Percentiles rank a stretch among this genome's conserved stretches.
These are phyloP conservation scores for Caenorhabditis imperialis DNA, from an alignment of 2,888 invertebrate species.

Conservation along the genomic window DNA sequence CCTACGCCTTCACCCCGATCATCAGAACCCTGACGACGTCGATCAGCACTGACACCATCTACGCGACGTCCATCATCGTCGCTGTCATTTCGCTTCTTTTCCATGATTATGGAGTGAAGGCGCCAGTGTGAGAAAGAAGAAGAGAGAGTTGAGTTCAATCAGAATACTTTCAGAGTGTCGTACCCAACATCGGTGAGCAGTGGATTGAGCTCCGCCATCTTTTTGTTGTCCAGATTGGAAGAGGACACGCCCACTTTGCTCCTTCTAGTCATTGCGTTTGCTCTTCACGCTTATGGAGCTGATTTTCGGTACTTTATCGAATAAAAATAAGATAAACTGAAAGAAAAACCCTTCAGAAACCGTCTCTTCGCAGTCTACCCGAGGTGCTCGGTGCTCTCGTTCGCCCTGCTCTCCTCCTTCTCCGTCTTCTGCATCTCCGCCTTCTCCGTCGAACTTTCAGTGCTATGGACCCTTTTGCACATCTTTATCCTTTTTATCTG, in stretches of 20 bases:
- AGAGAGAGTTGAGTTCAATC: neutral
- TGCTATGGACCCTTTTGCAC: conserved; percentile 50
- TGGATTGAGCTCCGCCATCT: conserved; percentile 94
- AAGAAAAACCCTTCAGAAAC: no score
- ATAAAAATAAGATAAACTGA: no score
- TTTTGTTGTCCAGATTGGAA: conserved; percentile 91
- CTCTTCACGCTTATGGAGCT: conserved; percentile 79
- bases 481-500: conserved; percentile 79
- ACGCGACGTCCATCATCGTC: conserved; percentile 91
- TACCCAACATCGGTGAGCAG: conserved; percentile 93
- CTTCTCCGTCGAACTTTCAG: conserved; percentile 45
- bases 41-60: conserved; percentile 96
- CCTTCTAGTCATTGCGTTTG: conserved; percentile 89
- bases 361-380: conserved; percentile 62
- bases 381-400: conserved; percentile 65
- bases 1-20: conserved; percentile 91
- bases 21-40: conserved; percentile 94
- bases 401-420: conserved; percentile 72
- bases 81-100: conserved; percentile 90
- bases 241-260: conserved; percentile 91
- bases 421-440: conserved; percentile 39
- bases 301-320: conserved; percentile 36
- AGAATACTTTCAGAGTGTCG: conserved; percentile 84
- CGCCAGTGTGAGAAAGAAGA: conserved; percentile 82
- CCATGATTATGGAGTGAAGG: conserved; percentile 91